A percentile compares a stretch with the other conserved stretches of the same genome.
phyloP scores from a whole-genome alignment of 2,797 vertebrate species.

The Merluccius polli region DNA sequence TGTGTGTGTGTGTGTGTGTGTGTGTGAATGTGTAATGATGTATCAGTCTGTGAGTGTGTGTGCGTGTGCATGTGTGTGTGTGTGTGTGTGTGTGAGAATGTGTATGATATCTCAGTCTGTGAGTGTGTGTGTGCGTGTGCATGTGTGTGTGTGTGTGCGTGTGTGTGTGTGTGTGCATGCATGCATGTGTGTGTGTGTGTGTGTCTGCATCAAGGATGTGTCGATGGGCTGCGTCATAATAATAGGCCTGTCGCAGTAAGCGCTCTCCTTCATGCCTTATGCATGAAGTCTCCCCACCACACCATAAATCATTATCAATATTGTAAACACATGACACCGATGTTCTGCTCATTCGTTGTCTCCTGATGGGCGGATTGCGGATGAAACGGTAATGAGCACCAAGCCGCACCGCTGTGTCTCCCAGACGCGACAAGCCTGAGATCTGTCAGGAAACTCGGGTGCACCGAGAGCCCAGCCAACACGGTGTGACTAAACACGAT shows the following conservation, averaged over 20 bases:
- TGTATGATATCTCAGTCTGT: conserved; percentile 8
- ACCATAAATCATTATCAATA: not conserved
- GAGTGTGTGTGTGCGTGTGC: conserved; percentile 15
- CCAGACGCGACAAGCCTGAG: not conserved
- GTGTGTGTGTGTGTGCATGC: not conserved
- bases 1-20: conserved; percentile 27
- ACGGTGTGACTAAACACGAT: not conserved
- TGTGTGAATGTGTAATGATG: conserved; percentile 29
- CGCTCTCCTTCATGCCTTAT: not conserved
- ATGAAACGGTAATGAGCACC: not conserved
- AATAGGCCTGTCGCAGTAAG: not conserved
- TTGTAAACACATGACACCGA: not conserved
- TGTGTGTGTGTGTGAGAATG: not conserved
- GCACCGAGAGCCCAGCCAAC: no score
- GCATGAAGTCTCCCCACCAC: not conserved
- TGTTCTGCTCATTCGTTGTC: not conserved
- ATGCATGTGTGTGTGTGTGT: conserved; percentile 10
- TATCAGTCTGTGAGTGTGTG: conserved; percentile 18
- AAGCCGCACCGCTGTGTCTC: not conserved
- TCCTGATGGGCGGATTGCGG: not conserved
- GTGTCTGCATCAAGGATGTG: not conserved
- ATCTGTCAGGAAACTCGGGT: no score
- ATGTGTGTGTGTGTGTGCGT: not conserved
- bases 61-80: conserved; percentile 12
- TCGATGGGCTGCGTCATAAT: not conserved